Evolutionary conservation across 1,140 invertebrate species (phyloP).

Genomic region (Conus ventricosus): DNA sequence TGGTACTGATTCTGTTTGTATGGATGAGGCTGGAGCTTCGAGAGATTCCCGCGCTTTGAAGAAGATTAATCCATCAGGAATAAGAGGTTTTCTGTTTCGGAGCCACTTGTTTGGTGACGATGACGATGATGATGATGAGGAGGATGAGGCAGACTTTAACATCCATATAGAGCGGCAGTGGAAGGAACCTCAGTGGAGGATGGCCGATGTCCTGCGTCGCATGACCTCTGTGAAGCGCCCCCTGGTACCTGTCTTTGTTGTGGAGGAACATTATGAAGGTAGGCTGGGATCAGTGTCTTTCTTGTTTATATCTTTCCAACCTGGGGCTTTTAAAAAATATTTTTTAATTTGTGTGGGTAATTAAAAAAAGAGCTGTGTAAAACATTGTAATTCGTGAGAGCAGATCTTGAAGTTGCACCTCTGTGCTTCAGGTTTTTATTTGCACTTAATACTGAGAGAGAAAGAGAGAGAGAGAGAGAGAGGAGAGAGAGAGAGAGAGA

Average conservation of each 20-base stretch:
- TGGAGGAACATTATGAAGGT: constrained; percentile 47
- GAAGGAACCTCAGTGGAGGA: constrained; percentile 9
- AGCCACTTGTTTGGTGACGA: neutral
- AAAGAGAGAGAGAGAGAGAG: no score
- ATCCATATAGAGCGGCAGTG: neutral
- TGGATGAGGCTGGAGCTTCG: neutral
- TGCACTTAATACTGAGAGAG: no score
- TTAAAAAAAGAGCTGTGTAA: no score
- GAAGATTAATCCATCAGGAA: neutral
- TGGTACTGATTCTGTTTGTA: neutral
- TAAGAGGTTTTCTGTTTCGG: neutral
- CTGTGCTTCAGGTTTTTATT: no score
- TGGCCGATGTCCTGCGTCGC: constrained; percentile 8
- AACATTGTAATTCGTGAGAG: no score
- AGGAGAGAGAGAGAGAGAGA: no score
- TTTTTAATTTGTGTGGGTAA: no score
- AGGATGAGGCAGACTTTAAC: neutral
- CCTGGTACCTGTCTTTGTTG: constrained; percentile 38
- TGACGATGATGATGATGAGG: neutral
- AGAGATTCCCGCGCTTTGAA: neutral
- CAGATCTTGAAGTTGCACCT: no score
- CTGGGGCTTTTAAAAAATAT: no score
- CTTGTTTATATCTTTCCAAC: no score
- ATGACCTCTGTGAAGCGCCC: neutral
- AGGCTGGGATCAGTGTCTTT: no score